Percentiles rank a stretch among this genome's conserved stretches.
Conservation (phyloP, 1,140 invertebrate species). For the Pygmarrhopalites habei region DNA sequence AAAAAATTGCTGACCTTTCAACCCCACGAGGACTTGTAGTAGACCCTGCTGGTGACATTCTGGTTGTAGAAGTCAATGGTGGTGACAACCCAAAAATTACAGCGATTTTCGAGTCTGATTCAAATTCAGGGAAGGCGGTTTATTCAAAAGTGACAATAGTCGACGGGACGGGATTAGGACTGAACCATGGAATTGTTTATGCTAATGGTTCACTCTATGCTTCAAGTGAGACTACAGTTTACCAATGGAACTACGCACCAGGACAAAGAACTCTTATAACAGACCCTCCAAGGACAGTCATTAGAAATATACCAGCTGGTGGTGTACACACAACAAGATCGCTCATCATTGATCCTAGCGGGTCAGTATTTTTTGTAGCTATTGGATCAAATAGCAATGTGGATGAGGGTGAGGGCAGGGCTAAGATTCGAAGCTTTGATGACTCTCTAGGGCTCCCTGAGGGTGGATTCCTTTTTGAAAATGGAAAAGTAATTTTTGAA, state of each 20-base stretch:
- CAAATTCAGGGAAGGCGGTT: no score
- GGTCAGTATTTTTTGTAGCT: slow-evolving; percentile 1
- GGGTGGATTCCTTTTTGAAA: no score
- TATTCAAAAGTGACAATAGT: not conserved
- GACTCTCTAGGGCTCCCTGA: no score
- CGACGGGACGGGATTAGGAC: not conserved
- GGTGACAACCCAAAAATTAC: no score
- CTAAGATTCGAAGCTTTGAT: slow-evolving; percentile 10
- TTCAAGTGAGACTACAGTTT: slow-evolving; percentile 14
- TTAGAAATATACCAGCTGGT: slow-evolving; percentile 2
- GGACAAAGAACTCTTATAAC: slow-evolving; percentile 4
- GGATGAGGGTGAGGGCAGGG: not conserved
- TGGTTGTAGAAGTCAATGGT: not conserved
- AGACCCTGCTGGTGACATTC: not conserved
- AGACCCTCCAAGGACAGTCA: not conserved
- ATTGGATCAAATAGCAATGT: slow-evolving; percentile 24
- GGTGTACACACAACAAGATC: slow-evolving; percentile 12
- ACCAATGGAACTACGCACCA: slow-evolving; percentile 18
- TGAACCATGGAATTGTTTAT: slow-evolving; percentile 19
- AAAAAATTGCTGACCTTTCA: no score
- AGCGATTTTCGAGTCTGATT: no score
- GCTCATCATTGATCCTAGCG: not conserved
- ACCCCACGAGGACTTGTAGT: not conserved
- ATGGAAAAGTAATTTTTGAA: no score
- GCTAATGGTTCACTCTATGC: slow-evolving; percentile 6